Base-by-base conservation (phyloP, 1,140 invertebrate species). In the Lineus longissimus region DNA sequence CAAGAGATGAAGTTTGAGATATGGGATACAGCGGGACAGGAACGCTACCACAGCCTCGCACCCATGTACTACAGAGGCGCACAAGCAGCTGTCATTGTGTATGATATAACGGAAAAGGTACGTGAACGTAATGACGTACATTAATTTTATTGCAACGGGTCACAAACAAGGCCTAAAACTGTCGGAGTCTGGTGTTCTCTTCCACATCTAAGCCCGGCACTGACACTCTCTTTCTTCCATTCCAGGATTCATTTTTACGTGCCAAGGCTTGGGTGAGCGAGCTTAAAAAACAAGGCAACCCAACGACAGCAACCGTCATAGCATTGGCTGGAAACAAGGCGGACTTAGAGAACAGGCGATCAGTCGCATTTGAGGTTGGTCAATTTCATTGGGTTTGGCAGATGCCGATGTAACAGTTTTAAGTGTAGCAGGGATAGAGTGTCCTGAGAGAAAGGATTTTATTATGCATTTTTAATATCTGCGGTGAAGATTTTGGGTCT, bases 1-100 rank as follows among this genome's bases (percentile, higher is more conserved):
- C 94, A 90, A 60, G 97, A 95, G 57, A 94, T 98, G 29, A 98
- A 98, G 86, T 98, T 98, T 85, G 95, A 98, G 86, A 98, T 98
- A 73, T 98, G 95, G 95, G 95, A 97, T 62, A 82, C 80, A 23
- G 79, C 81, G 22, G 81, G 81, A 7, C 77, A 81, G 60, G 94
- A 97, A 84, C 88, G 95, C 84, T 98, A 98, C 85, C 95, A 98
- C 84, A 96, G 93, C 85, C 88, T 98, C 82, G 96, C 95, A 63
- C 95, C 95, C n/a, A 98, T 98, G 96, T 98, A 98, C 84, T 97
- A 97, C 84, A 86, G 93, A 77, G 93, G 93, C 64, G 93, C 93
- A 56, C 94, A 97, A 84, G 95, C 95, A 75, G 95, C 95, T 68
- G 97, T 98, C 79, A 94, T 98, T 74, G 95, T 98, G 51, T 98